Evolutionary conservation across 2,888 invertebrate species (phyloP), one percentile per base, ranked within the genome.

Genomic region (Omphaloscelis lunosa): DNA sequence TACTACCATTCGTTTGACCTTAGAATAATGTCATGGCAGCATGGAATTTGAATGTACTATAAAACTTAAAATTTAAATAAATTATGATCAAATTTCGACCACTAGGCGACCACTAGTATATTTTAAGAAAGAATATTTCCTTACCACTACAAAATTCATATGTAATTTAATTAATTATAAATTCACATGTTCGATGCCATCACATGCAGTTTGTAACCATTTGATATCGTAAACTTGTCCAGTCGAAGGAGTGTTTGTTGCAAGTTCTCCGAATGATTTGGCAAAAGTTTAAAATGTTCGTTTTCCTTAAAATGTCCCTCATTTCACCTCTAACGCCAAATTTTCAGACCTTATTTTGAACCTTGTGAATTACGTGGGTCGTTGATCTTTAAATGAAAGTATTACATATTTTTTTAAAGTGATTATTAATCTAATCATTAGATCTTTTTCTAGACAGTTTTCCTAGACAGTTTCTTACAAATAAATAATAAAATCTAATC

Each of bases 261-360:
- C 27, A 83, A 81, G 34, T 59, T 69, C 68, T 78, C 59, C 51
- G 68, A 81, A 78, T 83, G 4, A 61, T 78, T 56, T 59, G 23
- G 29, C 63, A 82, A 82, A 71, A n/a, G 3, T 62, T 75, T 39
- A 11, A 39, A 62, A 41, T 29, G 2, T 41, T 27, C n/a, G 2
- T 81, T 78, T 78, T 81, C 83, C 78, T 83, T 77, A 63, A 39
- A 39, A 20, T 39, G 65, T 39, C 63, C 39, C 45, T 59, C 29
- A 29, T 51, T 23, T 73, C 23, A 71, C 74, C 27, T 73, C 59
- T 34, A n/a, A 6, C n/a, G 48, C 17, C 27, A n/a, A 5, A 23
- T 34, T 51, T 65, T 27, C 1, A 61, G 23, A 74, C 15, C 45
- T 48, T 0, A 39, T 48, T 8, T 45, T 79, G 20, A 66, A 45